phyloP scores from a whole-genome alignment of 2,888 invertebrate species.

The Patella caerulea region DNA sequence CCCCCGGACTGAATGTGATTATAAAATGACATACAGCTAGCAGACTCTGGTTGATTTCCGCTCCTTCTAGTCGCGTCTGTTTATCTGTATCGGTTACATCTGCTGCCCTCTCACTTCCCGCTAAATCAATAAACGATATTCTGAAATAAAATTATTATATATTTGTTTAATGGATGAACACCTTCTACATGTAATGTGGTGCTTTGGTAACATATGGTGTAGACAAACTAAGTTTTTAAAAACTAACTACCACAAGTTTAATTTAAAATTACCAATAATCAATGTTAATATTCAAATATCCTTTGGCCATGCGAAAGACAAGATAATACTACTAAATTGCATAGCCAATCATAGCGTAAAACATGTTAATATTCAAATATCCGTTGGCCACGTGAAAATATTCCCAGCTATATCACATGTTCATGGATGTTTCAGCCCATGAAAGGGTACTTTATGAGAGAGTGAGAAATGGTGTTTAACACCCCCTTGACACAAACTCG shows the following conservation, averaged over 20 bases:
- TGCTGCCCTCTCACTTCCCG: slow-evolving; percentile 70
- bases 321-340: too few relatives aligned
- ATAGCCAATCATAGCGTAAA: too few relatives aligned
- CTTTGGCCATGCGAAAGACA: too few relatives aligned
- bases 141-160: slow-evolving; percentile 43
- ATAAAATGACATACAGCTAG: slow-evolving; percentile 61
- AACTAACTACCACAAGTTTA: background rate
- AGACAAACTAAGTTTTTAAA: background rate
- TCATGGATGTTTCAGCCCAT: too few relatives aligned
- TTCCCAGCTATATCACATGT: too few relatives aligned
- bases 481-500: too few relatives aligned
- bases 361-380: too few relatives aligned
- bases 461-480: too few relatives aligned
- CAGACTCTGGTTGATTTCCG: slow-evolving; percentile 71
- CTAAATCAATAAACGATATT: slow-evolving; percentile 70
- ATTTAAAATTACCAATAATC: background rate
- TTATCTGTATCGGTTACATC: slow-evolving; percentile 67
- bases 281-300: background rate
- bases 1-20: too few relatives aligned
- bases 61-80: slow-evolving; percentile 70
- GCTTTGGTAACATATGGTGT: background rate
- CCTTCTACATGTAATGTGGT: background rate
- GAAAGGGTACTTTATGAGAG: too few relatives aligned
- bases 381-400: too few relatives aligned
- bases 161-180: background rate